A percentile compares a stretch with the other conserved stretches of the same genome.
phyloP scores from a whole-genome alignment of 2,888 invertebrate genomes.

The Trimorus sp. region DNA sequence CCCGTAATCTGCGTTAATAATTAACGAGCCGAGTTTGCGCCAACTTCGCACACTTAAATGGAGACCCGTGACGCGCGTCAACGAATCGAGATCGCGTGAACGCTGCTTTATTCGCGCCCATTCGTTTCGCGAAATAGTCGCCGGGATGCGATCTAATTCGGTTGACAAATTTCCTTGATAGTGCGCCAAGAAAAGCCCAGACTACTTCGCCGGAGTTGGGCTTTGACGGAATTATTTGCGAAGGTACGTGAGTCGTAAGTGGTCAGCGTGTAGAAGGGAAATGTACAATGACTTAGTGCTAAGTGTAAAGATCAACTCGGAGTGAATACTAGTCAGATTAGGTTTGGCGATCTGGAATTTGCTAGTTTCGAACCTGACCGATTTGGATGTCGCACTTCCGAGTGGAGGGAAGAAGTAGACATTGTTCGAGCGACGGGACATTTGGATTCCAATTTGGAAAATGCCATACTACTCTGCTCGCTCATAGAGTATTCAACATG shows the following conservation, averaged over 20 bases:
- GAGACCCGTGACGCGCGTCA: constrained; percentile 28
- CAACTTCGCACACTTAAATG: constrained; percentile 26
- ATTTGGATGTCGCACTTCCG: too few species aligned
- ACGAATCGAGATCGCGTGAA: constrained; percentile 20
- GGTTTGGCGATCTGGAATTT: too few species aligned
- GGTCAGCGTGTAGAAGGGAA: too few species aligned
- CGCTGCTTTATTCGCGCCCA: constrained; percentile 25
- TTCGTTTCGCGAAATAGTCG: constrained; percentile 45
- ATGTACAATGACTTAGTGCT: too few species aligned
- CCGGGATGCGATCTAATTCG: constrained; percentile 31
- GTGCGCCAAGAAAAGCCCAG: constrained; percentile 46
- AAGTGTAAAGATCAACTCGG: too few species aligned
- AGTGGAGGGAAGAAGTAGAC: too few species aligned
- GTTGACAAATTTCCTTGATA: constrained; percentile 56
- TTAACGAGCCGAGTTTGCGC: constrained; percentile 33
- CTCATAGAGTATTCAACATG: too few species aligned
- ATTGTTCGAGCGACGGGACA: too few species aligned
- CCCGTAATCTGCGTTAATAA: constrained; percentile 46
- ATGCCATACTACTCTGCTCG: too few species aligned
- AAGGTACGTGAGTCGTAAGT: neutral
- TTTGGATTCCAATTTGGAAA: too few species aligned
- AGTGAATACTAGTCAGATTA: too few species aligned
- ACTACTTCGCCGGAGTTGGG: constrained; percentile 28
- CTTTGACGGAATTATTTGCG: constrained; percentile 26
- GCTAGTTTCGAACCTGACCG: too few species aligned